Conservation (phyloP, 2,888 invertebrate genomes). For the Acleris holmiana region DNA sequence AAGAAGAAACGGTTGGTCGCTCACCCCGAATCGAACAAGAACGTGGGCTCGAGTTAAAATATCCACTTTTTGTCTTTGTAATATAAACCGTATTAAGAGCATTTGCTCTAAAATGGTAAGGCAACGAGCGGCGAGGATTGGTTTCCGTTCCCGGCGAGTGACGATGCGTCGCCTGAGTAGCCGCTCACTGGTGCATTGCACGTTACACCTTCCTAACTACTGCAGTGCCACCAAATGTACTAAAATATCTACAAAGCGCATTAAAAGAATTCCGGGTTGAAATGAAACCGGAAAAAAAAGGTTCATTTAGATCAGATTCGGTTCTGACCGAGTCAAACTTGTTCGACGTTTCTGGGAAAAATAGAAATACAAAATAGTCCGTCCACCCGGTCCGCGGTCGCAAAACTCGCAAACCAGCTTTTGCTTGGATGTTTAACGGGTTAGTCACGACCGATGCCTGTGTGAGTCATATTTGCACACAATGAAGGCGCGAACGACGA, state of each 20-base stretch:
- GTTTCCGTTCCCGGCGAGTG: not conserved
- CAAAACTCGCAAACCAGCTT: conserved; percentile 48
- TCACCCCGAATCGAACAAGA: no score
- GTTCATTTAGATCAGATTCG: not conserved
- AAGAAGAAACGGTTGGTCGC: no score
- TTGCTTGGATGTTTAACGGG: conserved; percentile 75
- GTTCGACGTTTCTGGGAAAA: conserved; percentile 12
- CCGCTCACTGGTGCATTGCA: conserved; percentile 16
- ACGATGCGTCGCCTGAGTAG: not conserved
- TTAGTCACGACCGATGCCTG: conserved; percentile 72
- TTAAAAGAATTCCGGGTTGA: not conserved
- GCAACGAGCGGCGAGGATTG: not conserved
- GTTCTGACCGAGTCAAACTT: conserved; percentile 3
- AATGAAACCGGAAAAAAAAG: conserved; percentile 6
- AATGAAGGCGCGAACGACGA: conserved; percentile 27
- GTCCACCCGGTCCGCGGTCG: conserved; percentile 34
- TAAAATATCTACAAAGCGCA: not conserved
- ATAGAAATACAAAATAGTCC: conserved; percentile 19
- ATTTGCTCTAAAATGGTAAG: no score
- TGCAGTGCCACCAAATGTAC: not conserved
- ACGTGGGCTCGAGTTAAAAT: no score
- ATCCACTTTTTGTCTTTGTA: no score
- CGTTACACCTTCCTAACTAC: not conserved
- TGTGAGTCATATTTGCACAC: conserved; percentile 65
- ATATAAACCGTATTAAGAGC: no score